A percentile compares a stretch with the other conserved stretches of the same genome.
phyloP scores from a whole-genome alignment of 2,113 vertebrate genomes.

The Ceyx melanurus region DNA sequence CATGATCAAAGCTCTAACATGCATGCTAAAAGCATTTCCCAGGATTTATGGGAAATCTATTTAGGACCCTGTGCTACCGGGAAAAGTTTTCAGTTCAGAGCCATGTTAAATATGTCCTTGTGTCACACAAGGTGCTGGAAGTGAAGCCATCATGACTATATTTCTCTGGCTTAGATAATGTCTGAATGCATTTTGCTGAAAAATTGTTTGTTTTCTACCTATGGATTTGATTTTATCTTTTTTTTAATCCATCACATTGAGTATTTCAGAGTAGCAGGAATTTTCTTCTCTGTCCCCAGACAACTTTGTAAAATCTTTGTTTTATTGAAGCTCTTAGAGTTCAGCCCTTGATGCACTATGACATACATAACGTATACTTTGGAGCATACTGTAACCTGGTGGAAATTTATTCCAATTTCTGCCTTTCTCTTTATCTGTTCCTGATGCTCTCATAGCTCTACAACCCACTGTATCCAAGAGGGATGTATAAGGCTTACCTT shows the following conservation, averaged over 20 bases:
- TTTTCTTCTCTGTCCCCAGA: background rate
- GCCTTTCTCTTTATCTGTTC: background rate
- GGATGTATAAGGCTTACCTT: background rate
- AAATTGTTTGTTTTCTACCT: background rate
- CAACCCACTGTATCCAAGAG: background rate
- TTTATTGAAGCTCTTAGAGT: background rate
- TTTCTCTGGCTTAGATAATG: background rate
- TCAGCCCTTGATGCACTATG: background rate
- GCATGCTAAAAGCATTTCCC: background rate
- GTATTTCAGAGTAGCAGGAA: background rate
- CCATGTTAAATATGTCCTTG: background rate
- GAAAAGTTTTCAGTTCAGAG: background rate
- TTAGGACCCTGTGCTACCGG: background rate
- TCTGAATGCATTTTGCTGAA: background rate
- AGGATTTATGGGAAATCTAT: conserved; percentile 32
- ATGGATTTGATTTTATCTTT: background rate
- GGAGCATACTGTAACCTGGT: background rate
- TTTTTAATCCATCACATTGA: too few relatives aligned
- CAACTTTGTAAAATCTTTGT: background rate
- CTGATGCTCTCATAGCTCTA: background rate
- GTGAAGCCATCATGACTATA: background rate
- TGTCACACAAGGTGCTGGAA: background rate
- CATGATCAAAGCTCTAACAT: conserved; percentile 14
- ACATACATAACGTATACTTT: background rate
- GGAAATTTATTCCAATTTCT: background rate